Evolutionary conservation across 2,797 vertebrate species (phyloP).

Genomic region (Eidolon dupreanum): DNA sequence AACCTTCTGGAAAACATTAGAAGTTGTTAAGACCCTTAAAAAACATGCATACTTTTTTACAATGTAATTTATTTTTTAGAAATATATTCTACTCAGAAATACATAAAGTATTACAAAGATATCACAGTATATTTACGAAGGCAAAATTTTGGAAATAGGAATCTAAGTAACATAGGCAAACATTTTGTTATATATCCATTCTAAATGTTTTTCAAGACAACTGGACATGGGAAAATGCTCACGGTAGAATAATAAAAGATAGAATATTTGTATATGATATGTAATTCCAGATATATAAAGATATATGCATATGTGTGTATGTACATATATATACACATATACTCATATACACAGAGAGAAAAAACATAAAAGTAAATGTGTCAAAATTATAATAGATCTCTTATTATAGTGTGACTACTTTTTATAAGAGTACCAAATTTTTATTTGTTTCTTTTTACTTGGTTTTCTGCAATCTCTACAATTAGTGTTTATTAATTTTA

Average conservation of each 20-base stretch:
- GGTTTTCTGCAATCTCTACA: background rate
- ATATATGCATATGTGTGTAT: background rate
- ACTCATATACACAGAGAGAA: background rate
- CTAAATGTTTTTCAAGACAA: constrained; percentile 31
- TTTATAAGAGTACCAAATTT: background rate
- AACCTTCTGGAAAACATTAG: background rate
- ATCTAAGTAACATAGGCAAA: background rate
- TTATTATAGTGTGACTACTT: background rate
- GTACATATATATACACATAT: background rate
- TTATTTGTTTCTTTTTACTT: background rate
- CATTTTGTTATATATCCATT: background rate
- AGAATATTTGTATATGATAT: background rate
- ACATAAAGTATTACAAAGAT: background rate
- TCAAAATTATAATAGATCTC: background rate
- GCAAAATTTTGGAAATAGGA: constrained; percentile 4
- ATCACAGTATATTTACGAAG: background rate
- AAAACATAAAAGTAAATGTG: background rate
- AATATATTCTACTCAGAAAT: constrained; percentile 27
- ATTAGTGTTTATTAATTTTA: constrained; percentile 1
- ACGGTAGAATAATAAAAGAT: background rate
- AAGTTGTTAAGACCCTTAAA: constrained; percentile 34
- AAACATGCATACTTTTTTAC: constrained; percentile 6
- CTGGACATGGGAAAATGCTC: background rate
- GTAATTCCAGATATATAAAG: constrained; percentile 32
- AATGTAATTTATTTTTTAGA: constrained; percentile 35